Percentiles rank a stretch among this genome's conserved stretches.
These are phyloP conservation scores for Hartigia nigra DNA, from an alignment of 2,888 invertebrate genomes.

Conservation along the genomic window DNA sequence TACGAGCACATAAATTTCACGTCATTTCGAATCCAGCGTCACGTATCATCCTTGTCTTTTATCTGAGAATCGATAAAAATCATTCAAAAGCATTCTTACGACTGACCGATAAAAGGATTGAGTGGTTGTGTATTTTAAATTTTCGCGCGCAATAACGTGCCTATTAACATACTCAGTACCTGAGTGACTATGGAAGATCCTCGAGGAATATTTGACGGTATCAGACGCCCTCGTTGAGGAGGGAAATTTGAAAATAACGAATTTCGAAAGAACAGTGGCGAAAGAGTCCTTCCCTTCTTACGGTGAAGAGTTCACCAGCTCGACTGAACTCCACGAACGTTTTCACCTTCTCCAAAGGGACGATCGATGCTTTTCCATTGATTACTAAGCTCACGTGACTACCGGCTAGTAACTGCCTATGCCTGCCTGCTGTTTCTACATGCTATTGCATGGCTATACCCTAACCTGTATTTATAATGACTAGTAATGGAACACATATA, in stretches of 20 bases:
- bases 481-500: too few relatives aligned
- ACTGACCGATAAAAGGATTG: neutral
- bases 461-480: neutral
- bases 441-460: neutral
- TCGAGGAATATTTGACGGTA: neutral
- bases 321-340: slow-evolving; percentile 40
- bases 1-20: neutral
- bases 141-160: neutral
- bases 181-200: neutral
- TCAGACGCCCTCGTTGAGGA: neutral
- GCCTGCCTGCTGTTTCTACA: neutral
- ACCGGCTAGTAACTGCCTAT: neutral
- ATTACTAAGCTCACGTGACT: slow-evolving; percentile 48
- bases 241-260: neutral
- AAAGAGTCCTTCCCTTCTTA: neutral
- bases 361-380: slow-evolving; percentile 55
- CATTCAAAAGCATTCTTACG: neutral
- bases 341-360: slow-evolving; percentile 47
- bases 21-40: neutral
- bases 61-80: neutral
- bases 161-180: neutral
- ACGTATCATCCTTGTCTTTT: neutral
- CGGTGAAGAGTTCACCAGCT: slow-evolving; percentile 37
- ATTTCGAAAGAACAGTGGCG: neutral
- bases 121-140: neutral